Percentiles rank a stretch among this genome's conserved stretches.
Evolutionary conservation across 2,888 invertebrate genomes (phyloP).

Genomic region (Dorcus hopei): DNA sequence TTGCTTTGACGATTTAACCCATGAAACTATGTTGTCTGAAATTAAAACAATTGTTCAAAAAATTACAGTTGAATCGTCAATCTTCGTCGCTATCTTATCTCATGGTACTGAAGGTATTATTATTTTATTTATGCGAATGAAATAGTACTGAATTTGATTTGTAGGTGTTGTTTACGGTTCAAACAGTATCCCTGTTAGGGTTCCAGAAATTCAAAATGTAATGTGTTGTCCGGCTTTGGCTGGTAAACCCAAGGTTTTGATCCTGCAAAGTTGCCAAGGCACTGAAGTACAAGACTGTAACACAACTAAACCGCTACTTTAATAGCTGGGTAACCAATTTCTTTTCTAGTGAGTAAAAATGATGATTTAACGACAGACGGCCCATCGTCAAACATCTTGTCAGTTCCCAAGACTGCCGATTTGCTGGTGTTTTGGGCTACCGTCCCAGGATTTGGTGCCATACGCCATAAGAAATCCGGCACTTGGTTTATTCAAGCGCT

Average conservation of each 20-base stretch:
- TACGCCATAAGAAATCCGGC: slow-evolving; percentile 38
- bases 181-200: slow-evolving; percentile 51
- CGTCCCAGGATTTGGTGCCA: slow-evolving; percentile 41
- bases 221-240: slow-evolving; percentile 44
- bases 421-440: slow-evolving; percentile 42
- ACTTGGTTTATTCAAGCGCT: slow-evolving; percentile 45
- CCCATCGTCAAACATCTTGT: slow-evolving; percentile 1
- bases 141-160: slow-evolving; percentile 9
- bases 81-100: slow-evolving; percentile 49
- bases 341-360: slow-evolving; percentile 22
- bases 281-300: slow-evolving; percentile 36
- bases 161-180: slow-evolving; percentile 53
- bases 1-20: slow-evolving; percentile 36
- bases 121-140: neutral
- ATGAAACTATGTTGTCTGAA: slow-evolving; percentile 32
- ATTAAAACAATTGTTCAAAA: slow-evolving; percentile 33
- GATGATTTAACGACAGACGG: slow-evolving; percentile 19
- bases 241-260: slow-evolving; percentile 55
- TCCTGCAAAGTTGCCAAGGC: slow-evolving; percentile 60
- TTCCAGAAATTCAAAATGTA: slow-evolving; percentile 46
- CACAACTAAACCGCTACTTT: slow-evolving; percentile 5
- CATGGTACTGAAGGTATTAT: slow-evolving; percentile 46
- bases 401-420: slow-evolving; percentile 33
- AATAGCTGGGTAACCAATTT: slow-evolving; percentile 7
- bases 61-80: slow-evolving; percentile 40